These are phyloP conservation scores for Chydorus sphaericus DNA, from an alignment of 2,888 invertebrate genomes.

Conservation along the genomic window DNA sequence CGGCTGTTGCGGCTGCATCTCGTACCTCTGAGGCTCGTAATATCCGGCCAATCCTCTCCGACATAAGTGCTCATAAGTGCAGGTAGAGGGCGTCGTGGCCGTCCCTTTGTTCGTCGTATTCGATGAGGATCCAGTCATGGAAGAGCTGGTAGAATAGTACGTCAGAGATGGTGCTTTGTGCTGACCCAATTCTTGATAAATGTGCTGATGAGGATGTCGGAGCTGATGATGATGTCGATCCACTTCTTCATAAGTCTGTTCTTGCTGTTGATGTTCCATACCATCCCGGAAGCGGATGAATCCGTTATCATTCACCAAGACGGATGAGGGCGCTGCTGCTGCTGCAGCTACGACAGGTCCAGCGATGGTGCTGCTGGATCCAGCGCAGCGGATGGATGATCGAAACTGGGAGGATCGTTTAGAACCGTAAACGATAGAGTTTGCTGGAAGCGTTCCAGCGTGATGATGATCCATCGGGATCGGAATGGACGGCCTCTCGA, in stretches of 20 bases:
- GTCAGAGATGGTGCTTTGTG: slow-evolving; percentile 1
- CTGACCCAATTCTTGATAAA: slow-evolving; percentile 11
- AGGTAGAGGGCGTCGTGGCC: slow-evolving; percentile 11
- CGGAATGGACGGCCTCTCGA: not conserved
- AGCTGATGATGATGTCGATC: not conserved
- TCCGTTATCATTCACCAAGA: slow-evolving; percentile 81
- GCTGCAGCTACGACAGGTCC: not conserved
- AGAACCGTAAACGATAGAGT: not conserved
- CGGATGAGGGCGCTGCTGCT: slow-evolving; percentile 33
- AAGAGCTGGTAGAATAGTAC: slow-evolving; percentile 10
- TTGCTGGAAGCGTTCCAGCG: not conserved
- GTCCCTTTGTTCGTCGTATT: slow-evolving; percentile 8
- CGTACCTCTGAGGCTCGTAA: slow-evolving; percentile 13
- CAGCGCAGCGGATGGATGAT: not conserved
- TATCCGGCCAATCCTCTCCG: slow-evolving; percentile 13
- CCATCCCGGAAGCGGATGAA: slow-evolving; percentile 60
- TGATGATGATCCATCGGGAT: not conserved
- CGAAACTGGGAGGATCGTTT: not conserved
- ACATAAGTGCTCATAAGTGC: slow-evolving; percentile 13
- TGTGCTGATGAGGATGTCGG: slow-evolving; percentile 12
- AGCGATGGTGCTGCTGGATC: not conserved
- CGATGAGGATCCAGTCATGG: slow-evolving; percentile 10
- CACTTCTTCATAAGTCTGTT: slow-evolving; percentile 22
- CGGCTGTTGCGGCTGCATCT: slow-evolving; percentile 3
- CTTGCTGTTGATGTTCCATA: slow-evolving; percentile 32